Percentiles rank a stretch among this genome's conserved stretches.
Conservation (phyloP, 1,140 invertebrate species). For the Drosophila nasuta region DNA sequence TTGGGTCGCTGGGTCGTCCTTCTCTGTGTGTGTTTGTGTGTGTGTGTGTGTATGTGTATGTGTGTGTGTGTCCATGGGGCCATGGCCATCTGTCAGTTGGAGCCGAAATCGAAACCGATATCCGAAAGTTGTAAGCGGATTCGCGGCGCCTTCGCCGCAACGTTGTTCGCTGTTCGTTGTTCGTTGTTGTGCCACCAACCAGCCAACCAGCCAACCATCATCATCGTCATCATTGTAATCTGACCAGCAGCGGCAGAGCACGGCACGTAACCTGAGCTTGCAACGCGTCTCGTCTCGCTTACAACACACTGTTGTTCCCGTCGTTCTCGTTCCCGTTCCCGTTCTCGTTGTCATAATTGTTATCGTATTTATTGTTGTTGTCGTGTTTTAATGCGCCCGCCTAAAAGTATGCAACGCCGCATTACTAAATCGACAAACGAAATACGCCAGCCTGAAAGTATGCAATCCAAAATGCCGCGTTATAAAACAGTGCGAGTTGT, state of each 20-base stretch:
- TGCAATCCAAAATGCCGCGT: too few species aligned
- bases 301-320: not conserved
- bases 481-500: too few species aligned
- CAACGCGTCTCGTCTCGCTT: not conserved
- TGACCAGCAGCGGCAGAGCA: conserved; percentile 25
- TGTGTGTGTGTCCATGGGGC: conserved; percentile 23
- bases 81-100: conserved; percentile 37
- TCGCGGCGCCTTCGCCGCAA: conserved; percentile 34
- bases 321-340: not conserved
- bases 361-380: not conserved
- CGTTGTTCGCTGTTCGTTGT: not conserved
- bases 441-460: too few species aligned
- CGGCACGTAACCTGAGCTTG: conserved; percentile 15
- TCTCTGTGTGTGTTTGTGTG: not conserved
- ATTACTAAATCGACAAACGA: too few species aligned
- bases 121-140: conserved; percentile 43
- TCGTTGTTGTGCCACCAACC: not conserved
- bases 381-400: not conserved
- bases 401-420: conserved; percentile 12
- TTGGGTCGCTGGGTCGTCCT: conserved; percentile 39
- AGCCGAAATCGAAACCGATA: conserved; percentile 49
- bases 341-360: not conserved
- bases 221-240: conserved; percentile 35
- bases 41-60: not conserved
- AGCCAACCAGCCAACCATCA: not conserved